Evolutionary conservation across 1,140 invertebrate genomes (phyloP).

Genomic region (Cecropterus lyciades): DNA sequence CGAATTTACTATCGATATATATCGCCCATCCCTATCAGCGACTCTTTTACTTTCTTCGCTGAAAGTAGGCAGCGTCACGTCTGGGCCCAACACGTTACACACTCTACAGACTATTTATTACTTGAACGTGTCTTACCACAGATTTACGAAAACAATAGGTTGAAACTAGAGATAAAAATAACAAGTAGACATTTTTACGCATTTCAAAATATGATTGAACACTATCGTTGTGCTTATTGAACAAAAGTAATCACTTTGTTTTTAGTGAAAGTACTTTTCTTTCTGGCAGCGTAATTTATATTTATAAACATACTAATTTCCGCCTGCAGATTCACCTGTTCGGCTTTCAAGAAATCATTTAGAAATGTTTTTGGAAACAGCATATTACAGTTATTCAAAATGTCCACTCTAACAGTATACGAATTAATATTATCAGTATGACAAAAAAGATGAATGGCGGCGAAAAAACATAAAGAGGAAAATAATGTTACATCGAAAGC

Average conservation of each 20-base stretch:
- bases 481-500: conserved; percentile 70
- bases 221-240: neutral
- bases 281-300: neutral
- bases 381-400: no score
- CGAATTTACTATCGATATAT: no score
- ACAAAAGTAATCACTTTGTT: neutral
- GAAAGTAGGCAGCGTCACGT: conserved; percentile 54
- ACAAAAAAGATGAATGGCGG: conserved; percentile 1
- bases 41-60: conserved; percentile 78
- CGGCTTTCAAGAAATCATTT: no score
- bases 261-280: neutral
- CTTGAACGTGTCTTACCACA: conserved; percentile 2
- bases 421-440: no score
- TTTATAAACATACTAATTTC: neutral
- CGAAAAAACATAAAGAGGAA: conserved; percentile 36
- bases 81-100: conserved; percentile 12
- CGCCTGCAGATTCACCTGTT: neutral
- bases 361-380: no score
- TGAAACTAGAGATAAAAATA: neutral
- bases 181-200: neutral
- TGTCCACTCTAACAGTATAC: no score
- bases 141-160: conserved; percentile 2
- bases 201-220: neutral
- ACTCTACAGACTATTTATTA: conserved; percentile 3
- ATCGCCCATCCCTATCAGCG: conserved; percentile 46